These are phyloP conservation scores for Lypha dubia DNA, from an alignment of 2,888 invertebrate species.

Conservation along the genomic window DNA sequence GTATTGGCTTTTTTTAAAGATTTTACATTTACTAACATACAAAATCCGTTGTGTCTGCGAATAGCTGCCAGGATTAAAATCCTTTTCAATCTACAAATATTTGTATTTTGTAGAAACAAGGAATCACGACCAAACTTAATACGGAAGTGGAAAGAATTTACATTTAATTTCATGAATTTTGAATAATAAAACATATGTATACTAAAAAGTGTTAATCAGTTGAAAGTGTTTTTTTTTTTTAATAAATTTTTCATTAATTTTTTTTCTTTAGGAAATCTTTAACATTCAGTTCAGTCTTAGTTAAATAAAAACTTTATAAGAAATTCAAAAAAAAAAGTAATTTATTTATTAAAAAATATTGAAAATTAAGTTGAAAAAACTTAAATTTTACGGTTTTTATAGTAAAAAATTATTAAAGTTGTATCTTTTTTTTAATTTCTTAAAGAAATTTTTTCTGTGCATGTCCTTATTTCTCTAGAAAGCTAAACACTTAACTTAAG, in stretches of 20 bases:
- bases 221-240: not conserved
- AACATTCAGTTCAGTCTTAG: conserved; percentile 68
- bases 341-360: conserved; percentile 7
- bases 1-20: too few relatives aligned
- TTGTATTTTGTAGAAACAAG: too few relatives aligned
- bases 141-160: not conserved
- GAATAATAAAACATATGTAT: not conserved
- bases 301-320: conserved; percentile 56
- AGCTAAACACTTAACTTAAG: conserved; percentile 40
- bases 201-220: not conserved
- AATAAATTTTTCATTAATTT: not conserved
- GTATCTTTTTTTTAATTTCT: conserved; percentile 58
- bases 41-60: too few relatives aligned
- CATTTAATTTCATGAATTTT: not conserved
- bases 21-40: too few relatives aligned
- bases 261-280: conserved; percentile 26
- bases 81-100: too few relatives aligned
- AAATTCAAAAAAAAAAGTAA: not conserved
- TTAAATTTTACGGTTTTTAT: conserved; percentile 1
- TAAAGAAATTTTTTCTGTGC: conserved; percentile 60
- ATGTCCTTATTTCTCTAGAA: not conserved
- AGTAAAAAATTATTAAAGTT: conserved; percentile 23
- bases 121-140: too few relatives aligned
- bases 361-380: not conserved
- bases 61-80: too few relatives aligned